phyloP scores from a whole-genome alignment of 2,797 vertebrate genomes.

The Epinephelus coioides region DNA sequence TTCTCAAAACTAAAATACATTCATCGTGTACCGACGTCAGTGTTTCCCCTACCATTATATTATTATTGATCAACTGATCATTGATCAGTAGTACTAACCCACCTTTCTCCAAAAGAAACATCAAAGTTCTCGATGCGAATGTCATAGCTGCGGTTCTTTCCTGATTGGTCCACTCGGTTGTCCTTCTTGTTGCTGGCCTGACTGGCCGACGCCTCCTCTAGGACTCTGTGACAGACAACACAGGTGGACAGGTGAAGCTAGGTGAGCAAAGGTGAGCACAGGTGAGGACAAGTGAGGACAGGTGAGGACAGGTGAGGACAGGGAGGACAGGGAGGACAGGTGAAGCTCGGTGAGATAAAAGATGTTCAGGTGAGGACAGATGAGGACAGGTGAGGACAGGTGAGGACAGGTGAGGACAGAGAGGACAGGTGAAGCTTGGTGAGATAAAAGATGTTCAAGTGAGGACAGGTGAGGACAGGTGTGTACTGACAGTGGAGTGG shows the following conservation, averaged over 20 bases:
- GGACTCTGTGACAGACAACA: slow-evolving; percentile 83
- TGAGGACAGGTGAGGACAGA: not conserved
- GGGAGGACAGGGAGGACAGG: not conserved
- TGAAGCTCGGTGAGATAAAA: too few species aligned
- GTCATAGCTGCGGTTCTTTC: slow-evolving; percentile 97
- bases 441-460: not conserved
- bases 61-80: too few species aligned
- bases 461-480: not conserved
- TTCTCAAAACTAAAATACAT: too few species aligned
- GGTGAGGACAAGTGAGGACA: not conserved
- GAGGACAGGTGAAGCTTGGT: not conserved
- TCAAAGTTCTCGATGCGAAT: slow-evolving; percentile 98
- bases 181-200: slow-evolving; percentile 98
- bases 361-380: not conserved
- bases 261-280: not conserved
- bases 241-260: not conserved
- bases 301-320: too few species aligned
- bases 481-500: slow-evolving; percentile 88
- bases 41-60: too few species aligned
- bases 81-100: slow-evolving; percentile 39
- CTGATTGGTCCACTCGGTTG: slow-evolving; percentile 92
- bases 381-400: not conserved
- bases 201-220: slow-evolving; percentile 97
- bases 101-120: slow-evolving; percentile 97
- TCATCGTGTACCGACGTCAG: not conserved